phyloP scores from a whole-genome alignment of 2,797 vertebrate species.

The Pitangus sulphuratus region DNA sequence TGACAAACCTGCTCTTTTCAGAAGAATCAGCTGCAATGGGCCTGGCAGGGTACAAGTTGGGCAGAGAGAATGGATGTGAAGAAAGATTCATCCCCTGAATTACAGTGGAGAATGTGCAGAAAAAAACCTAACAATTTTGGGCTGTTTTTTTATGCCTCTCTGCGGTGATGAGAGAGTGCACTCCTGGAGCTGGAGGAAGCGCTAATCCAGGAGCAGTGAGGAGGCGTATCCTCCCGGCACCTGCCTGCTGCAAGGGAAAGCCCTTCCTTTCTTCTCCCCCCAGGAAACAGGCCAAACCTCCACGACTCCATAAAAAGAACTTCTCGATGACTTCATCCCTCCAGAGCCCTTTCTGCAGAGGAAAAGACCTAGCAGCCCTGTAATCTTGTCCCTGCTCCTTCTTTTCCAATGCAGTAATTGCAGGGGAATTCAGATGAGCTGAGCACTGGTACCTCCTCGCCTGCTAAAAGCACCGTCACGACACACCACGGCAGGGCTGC shows the following conservation, averaged over 20 bases:
- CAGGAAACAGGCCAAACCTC: conserved; percentile 12
- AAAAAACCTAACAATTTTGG: background rate
- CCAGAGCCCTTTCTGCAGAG: background rate
- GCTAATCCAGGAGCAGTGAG: background rate
- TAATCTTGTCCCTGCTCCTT: background rate
- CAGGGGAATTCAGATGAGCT: background rate
- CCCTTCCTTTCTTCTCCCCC: background rate
- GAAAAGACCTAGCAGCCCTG: background rate
- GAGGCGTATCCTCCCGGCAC: background rate
- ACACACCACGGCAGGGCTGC: background rate
- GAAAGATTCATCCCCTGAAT: background rate
- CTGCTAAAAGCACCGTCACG: background rate
- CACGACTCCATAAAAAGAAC: background rate
- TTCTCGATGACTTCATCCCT: background rate
- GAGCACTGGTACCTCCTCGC: background rate
- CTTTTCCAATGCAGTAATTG: background rate
- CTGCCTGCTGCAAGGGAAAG: background rate
- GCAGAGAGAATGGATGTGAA: background rate
- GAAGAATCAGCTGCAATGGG: background rate
- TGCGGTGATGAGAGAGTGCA: background rate
- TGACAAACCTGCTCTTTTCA: background rate
- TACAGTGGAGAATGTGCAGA: background rate
- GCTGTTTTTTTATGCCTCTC: background rate
- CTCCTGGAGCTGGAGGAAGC: background rate
- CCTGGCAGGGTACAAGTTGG: background rate